Evolutionary conservation across 2,113 vertebrate genomes (phyloP).

Genomic region (Cercocebus atys): DNA sequence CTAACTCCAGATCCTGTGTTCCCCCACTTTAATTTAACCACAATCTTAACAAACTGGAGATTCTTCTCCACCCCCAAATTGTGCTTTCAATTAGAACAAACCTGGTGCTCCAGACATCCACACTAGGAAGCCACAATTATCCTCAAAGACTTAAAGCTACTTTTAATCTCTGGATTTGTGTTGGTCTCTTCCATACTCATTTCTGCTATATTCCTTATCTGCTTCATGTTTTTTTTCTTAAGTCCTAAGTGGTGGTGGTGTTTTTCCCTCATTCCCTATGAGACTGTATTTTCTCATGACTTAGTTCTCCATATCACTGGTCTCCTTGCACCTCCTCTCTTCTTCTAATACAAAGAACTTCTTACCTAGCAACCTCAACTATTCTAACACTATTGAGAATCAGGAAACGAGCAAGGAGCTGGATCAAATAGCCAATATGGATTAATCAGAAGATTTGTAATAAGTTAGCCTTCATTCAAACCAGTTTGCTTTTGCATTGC

Average conservation of each 20-base stretch:
- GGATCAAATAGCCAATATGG: neutral
- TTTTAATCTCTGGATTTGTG: constrained; percentile 23
- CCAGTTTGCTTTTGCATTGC: neutral
- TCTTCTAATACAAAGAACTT: neutral
- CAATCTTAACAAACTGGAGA: constrained; percentile 81
- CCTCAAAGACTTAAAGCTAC: constrained; percentile 20
- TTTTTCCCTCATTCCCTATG: neutral
- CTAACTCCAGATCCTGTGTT: constrained; percentile 86
- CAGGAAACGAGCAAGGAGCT: neutral
- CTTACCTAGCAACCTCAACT: neutral
- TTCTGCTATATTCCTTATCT: neutral
- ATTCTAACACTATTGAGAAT: neutral
- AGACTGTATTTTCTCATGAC: neutral
- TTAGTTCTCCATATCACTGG: neutral
- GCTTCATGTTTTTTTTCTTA: neutral
- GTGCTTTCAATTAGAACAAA: constrained; percentile 80
- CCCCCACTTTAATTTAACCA: constrained; percentile 83
- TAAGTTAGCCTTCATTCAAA: neutral
- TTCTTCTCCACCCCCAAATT: constrained; percentile 75
- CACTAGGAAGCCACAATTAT: constrained; percentile 32
- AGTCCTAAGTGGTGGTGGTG: neutral
- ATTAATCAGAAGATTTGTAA: neutral
- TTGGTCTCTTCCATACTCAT: neutral
- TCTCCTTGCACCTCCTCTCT: neutral
- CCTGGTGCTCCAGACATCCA: constrained; percentile 64